Evolutionary conservation across 2,113 vertebrate genomes (phyloP), one percentile per base, ranked within the genome.

Genomic region (Varanus salvator): DNA sequence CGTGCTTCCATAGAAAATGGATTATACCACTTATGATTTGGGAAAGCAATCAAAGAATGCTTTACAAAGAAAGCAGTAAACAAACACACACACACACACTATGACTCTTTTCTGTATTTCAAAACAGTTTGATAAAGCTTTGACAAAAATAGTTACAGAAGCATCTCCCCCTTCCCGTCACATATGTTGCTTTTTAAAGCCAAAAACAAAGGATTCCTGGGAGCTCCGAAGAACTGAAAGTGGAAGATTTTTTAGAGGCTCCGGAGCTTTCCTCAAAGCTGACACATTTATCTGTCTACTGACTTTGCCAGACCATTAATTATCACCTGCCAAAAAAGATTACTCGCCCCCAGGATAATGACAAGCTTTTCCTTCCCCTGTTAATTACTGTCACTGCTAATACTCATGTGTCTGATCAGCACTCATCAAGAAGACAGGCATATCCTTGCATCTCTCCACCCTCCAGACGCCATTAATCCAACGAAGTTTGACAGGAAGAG

Each of bases 281-380:
- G 86, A 94, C 38, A 94, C 95, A 97, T 97, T 44, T 97, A 97
- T 97, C 95, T 96, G 97, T 97, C 95, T 96, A 96, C 96, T 96
- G 97, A 97, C 96, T 94, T 97, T 96, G 96, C 97, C 94, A 94
- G 96, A 96, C 96, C 96, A 95, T 97, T 97, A 97, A 97, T 97
- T 97, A 97, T 97, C 96, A 97, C 95, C 96, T 97, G 97, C 96
- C 97, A 97, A 97, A 96, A 96, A 94, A 95, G 95, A 97, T 97
- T 97, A 97, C 93, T 97, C 96, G 96, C 94, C 95, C 96, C 93
- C 82, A 27, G 96, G 96, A 97, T 96, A 97, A 96, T 96, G 96
- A 97, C 96, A 97, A 96, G 94, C 94, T 95, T 97, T 97, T 96
- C 96, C 96, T 96, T 96, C 95, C 95, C 96, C 93, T 97, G 95